Conservation (phyloP, 2,888 invertebrate genomes). For the Rapana venosa region DNA sequence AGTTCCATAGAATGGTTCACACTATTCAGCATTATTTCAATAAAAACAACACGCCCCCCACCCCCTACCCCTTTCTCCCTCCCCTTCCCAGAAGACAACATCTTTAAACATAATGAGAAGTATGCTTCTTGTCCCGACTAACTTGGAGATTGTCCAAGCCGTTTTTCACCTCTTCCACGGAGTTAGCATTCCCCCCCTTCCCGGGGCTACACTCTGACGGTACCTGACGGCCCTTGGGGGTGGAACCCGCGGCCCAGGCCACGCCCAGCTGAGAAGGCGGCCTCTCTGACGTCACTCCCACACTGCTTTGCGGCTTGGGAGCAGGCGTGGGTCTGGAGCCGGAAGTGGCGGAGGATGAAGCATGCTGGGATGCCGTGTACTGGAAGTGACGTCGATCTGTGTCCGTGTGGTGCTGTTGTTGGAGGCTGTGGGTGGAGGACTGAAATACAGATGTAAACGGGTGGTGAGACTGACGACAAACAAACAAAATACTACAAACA, state of each 20-base stretch:
- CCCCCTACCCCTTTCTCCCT: not conserved
- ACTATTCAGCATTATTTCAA: no score
- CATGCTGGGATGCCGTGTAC: slow-evolving; percentile 27
- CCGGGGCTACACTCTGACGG: slow-evolving; percentile 18
- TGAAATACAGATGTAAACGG: not conserved
- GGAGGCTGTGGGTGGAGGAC: not conserved
- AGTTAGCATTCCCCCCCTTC: not conserved
- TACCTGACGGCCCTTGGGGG: slow-evolving; percentile 33
- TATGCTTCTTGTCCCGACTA: not conserved
- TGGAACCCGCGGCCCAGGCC: slow-evolving; percentile 41
- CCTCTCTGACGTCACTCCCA: slow-evolving; percentile 45
- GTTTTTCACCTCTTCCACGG: not conserved
- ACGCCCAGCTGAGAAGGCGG: slow-evolving; percentile 50
- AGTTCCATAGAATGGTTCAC: no score
- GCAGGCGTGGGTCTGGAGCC: slow-evolving; percentile 26
- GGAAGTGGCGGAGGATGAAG: not conserved
- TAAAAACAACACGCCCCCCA: no score
- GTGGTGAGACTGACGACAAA: not conserved
- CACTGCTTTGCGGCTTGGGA: slow-evolving; percentile 42
- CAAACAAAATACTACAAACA: not conserved
- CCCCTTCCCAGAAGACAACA: not conserved
- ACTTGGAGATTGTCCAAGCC: not conserved
- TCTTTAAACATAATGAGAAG: slow-evolving; percentile 27
- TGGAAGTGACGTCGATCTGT: not conserved
- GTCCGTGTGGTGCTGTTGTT: not conserved